Evolutionary conservation across 2,797 vertebrate species (phyloP), one percentile per base, ranked within the genome.

Genomic region (Phrynocephalus forsythii): DNA sequence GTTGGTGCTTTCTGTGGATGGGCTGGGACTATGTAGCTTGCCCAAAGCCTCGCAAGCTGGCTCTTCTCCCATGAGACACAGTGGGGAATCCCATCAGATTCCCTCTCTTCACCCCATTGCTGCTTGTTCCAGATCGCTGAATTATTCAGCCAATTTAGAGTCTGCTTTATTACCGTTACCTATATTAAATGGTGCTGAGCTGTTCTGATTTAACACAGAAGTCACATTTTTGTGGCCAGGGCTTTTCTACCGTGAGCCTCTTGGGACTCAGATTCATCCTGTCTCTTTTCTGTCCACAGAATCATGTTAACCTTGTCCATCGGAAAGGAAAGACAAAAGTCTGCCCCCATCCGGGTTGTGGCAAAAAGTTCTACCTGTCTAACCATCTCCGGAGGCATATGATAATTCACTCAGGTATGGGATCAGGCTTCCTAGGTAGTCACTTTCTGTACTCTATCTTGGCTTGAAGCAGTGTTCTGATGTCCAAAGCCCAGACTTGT

Each of bases 331-430:
- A 97, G 90, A 98, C 98, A 83, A 99, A 98, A 92, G 97, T 98
- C 52, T 99, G 98, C 69, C 97, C 98, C 3, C 98, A 98, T 92
- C 98, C 98, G 0, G 98, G 98, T 92, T 99, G 98, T 0, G 98
- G 98, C n/a, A 99, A 98, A 90, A 98, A 98, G 93, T 99, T 99
- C 94, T 98, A 98, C 89, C 93, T 99, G 88, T 98, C 98, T 0
- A 98, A 98, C 91, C 98, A 99, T 93, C 97, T 99, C 77, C 98
- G 98, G 79, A 96, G 98, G 0, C 98, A 98, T 94, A 98, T 98
- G 98, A 98, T 98, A 94, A 98, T 98, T 92, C 98, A 98, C 89
- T 98, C 98, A 91, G 98, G 98, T 99, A 92, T 69, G 89, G 67
- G 82, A 66, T 85, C 0, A 67, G 5, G 3, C 18, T 20, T 83